Conservation (phyloP, 2,888 invertebrate genomes). For the Prenolepis imparis region DNA sequence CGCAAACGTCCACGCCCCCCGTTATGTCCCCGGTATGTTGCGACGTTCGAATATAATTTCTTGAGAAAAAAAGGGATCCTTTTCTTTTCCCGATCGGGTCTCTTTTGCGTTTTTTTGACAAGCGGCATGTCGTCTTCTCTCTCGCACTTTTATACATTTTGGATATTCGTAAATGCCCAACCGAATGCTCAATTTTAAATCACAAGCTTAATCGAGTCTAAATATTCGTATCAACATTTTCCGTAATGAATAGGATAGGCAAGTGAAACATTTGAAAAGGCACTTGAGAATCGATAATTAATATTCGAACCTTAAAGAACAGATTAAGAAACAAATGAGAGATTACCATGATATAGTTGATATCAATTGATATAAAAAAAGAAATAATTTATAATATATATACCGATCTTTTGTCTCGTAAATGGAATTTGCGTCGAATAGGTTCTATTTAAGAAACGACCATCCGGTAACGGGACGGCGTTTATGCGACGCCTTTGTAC, state of each 20-base stretch:
- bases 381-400: background rate
- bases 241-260: background rate
- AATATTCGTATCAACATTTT: background rate
- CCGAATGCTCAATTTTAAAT: background rate
- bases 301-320: background rate
- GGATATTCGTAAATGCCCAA: background rate
- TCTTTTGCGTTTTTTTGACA: slow-evolving; percentile 9
- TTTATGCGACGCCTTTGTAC: slow-evolving; percentile 64
- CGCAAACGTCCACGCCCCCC: slow-evolving; percentile 84
- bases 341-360: background rate
- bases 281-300: background rate
- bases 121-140: background rate
- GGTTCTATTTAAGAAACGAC: slow-evolving; percentile 31
- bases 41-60: slow-evolving; percentile 44
- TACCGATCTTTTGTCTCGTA: background rate
- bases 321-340: background rate
- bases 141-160: background rate
- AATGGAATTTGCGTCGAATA: slow-evolving; percentile 9
- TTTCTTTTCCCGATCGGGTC: slow-evolving; percentile 21
- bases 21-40: slow-evolving; percentile 85
- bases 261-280: background rate
- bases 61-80: background rate
- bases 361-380: background rate
- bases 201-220: background rate
- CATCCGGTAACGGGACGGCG: slow-evolving; percentile 65